Conservation (phyloP, 2,113 vertebrate species). For the Copsychus sechellarum region DNA sequence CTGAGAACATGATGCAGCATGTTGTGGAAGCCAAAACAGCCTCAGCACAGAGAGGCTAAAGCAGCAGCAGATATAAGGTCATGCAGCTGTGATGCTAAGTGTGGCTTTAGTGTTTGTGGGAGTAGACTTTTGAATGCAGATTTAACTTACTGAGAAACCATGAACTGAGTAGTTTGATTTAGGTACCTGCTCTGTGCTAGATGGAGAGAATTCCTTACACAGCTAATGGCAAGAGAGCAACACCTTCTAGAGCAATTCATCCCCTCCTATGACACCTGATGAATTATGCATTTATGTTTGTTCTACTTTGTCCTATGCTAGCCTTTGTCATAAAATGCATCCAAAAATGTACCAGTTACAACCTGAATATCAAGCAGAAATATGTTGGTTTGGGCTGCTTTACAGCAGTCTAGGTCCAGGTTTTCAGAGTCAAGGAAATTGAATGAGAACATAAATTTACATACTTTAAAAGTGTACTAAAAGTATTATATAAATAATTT, state of each 20-base stretch:
- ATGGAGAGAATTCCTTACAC: neutral
- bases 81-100: neutral
- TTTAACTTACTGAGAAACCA: neutral
- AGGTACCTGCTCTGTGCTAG: neutral
- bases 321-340: neutral
- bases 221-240: neutral
- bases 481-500: neutral
- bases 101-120: neutral
- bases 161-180: neutral
- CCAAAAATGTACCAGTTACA: neutral
- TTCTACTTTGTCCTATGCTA: neutral
- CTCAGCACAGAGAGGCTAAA: neutral
- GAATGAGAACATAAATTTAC: neutral
- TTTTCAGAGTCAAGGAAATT: neutral
- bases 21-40: accelerated
- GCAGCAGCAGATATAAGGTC: neutral
- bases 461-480: neutral
- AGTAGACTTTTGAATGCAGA: neutral
- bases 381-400: neutral
- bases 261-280: neutral
- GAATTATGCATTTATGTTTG: neutral
- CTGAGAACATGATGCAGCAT: neutral
- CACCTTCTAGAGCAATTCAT: neutral
- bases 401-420: neutral
- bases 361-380: neutral